These are phyloP conservation scores for Pandemis corylana DNA, from an alignment of 2,888 invertebrate genomes.

Conservation along the genomic window DNA sequence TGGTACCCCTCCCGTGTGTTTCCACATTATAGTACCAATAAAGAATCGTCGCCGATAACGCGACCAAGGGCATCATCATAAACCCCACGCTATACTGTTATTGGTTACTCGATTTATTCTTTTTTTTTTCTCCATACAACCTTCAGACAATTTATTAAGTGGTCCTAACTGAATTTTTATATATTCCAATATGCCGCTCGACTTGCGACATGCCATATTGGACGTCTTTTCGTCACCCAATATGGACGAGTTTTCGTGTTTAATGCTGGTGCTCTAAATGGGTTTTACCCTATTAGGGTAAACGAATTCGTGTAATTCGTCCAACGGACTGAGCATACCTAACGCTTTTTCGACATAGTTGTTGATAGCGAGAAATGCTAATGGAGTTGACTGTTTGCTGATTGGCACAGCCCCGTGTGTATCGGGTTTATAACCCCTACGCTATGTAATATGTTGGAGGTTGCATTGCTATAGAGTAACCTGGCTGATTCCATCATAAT, in stretches of 20 bases:
- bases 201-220: conserved; percentile 8
- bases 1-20: conserved; percentile 59
- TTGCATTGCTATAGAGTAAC: no score
- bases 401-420: no score
- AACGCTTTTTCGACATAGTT: no score
- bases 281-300: neutral
- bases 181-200: conserved; percentile 17
- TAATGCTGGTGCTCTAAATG: neutral
- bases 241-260: neutral
- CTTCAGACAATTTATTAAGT: conserved; percentile 76
- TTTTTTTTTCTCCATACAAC: conserved; percentile 60
- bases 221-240: neutral
- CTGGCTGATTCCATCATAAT: no score
- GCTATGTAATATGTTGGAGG: no score
- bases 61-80: conserved; percentile 77
- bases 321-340: no score
- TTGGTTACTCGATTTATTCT: conserved; percentile 76
- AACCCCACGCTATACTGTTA: conserved; percentile 79
- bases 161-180: conserved; percentile 58
- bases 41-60: conserved; percentile 77
- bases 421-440: no score
- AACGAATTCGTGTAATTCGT: neutral
- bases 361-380: no score
- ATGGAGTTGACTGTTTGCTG: no score
- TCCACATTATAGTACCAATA: conserved; percentile 73